Percentiles rank a stretch among this genome's conserved stretches.
phyloP scores from a whole-genome alignment of 2,797 vertebrate genomes.

The Presbytis comata region DNA sequence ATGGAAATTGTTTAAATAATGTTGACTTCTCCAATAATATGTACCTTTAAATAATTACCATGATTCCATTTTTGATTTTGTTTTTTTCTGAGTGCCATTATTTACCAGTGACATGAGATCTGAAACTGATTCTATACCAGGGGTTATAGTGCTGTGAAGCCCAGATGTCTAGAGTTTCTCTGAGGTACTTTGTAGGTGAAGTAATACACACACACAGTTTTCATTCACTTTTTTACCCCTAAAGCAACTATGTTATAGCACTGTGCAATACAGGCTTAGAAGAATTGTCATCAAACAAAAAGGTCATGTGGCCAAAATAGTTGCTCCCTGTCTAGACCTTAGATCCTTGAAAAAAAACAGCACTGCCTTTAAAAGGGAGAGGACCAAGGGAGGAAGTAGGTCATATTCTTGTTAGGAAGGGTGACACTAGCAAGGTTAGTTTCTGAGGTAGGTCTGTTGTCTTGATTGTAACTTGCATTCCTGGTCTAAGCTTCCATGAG shows the following conservation, averaged over 20 bases:
- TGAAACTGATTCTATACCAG: not conserved
- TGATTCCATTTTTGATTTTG: not conserved
- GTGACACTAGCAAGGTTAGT: not conserved
- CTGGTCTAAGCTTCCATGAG: not conserved
- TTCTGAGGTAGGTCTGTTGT: not conserved
- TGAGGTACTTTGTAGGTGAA: not conserved
- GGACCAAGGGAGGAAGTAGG: not conserved
- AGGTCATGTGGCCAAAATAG: not conserved
- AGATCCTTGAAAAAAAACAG: not conserved
- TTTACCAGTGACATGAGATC: not conserved
- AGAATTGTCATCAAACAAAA: not conserved
- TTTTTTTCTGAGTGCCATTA: not conserved
- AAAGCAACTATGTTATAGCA: not conserved
- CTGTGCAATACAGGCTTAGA: constrained; percentile 15
- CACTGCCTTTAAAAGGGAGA: not conserved
- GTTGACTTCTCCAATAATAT: constrained; percentile 13
- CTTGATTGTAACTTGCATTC: not conserved
- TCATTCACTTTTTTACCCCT: not conserved
- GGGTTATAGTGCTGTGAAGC: constrained; percentile 3
- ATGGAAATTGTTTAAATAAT: not conserved
- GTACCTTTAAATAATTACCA: constrained; percentile 2
- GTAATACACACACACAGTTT: not conserved
- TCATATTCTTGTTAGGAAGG: not conserved
- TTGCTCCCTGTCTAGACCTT: not conserved
- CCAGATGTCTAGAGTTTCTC: not conserved